Evolutionary conservation across 2,888 invertebrate genomes (phyloP).

Genomic region (Athripsodes cinereus): DNA sequence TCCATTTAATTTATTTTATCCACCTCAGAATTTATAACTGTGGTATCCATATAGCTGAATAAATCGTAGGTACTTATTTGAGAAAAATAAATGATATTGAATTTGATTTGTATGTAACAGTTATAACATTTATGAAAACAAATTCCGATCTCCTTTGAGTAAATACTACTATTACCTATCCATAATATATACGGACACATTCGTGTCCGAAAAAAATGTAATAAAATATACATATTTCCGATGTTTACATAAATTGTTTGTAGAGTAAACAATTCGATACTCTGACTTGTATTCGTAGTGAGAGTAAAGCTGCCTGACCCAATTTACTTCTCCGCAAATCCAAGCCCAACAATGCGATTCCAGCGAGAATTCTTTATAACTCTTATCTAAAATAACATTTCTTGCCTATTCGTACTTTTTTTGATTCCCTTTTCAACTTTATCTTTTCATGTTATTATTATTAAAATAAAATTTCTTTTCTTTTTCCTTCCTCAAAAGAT

Average conservation of each 20-base stretch:
- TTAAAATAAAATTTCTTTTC: background rate
- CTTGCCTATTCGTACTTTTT: background rate
- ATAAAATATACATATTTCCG: slow-evolving; percentile 1
- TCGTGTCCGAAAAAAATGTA: background rate
- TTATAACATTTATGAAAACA: too few relatives aligned
- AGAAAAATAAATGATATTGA: too few relatives aligned
- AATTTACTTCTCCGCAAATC: background rate
- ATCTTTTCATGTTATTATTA: background rate
- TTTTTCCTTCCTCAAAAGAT: background rate
- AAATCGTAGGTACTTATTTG: too few relatives aligned
- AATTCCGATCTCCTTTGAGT: too few relatives aligned
- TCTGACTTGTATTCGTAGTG: background rate
- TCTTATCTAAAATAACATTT: slow-evolving; percentile 2
- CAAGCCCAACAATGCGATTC: background rate
- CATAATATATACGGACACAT: too few relatives aligned
- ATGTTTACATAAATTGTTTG: background rate
- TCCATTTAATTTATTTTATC: too few relatives aligned
- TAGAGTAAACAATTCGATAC: background rate
- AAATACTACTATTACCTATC: too few relatives aligned
- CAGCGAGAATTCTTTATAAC: slow-evolving; percentile 2
- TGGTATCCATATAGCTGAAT: too few relatives aligned
- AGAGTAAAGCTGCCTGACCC: background rate
- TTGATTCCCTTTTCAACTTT: background rate
- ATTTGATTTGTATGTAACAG: too few relatives aligned
- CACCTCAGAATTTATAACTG: too few relatives aligned